These are phyloP conservation scores for Zaprionus vittiger DNA, from an alignment of 1,140 invertebrate genomes.

Conservation along the genomic window DNA sequence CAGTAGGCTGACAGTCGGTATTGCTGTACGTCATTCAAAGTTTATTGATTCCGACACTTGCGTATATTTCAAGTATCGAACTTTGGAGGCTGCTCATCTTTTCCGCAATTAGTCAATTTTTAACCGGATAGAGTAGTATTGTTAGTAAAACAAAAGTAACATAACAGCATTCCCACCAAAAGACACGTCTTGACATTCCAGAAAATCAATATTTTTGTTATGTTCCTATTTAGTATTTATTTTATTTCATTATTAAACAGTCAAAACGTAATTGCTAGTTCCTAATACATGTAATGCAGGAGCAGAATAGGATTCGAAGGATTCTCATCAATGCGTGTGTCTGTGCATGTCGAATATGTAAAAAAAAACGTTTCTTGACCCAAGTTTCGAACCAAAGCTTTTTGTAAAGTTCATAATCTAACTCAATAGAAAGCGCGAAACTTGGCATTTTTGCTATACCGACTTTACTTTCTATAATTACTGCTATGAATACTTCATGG, in stretches of 20 bases:
- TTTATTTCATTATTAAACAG: too few relatives aligned
- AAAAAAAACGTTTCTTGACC: neutral
- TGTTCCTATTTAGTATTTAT: too few relatives aligned
- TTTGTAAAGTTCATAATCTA: neutral
- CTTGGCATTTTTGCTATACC: constrained; percentile 15
- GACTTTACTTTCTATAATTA: neutral
- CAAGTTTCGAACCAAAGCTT: constrained; percentile 17
- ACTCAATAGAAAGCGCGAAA: constrained; percentile 15
- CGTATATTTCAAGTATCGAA: constrained; percentile 44
- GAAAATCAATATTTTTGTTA: too few relatives aligned
- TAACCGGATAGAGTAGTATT: neutral
- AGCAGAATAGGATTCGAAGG: neutral
- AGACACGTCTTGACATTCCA: too few relatives aligned
- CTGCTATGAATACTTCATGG: neutral
- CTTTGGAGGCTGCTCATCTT: constrained; percentile 22
- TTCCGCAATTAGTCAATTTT: neutral
- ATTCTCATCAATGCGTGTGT: too few relatives aligned
- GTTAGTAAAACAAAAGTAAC: neutral
- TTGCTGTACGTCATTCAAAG: constrained; percentile 57
- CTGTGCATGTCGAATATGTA: too few relatives aligned
- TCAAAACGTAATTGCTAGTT: too few relatives aligned
- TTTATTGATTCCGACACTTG: constrained; percentile 68
- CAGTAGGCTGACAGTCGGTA: constrained; percentile 10
- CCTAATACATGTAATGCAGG: too few relatives aligned
- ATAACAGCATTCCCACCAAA: neutral